Evolutionary conservation across 2,888 invertebrate species (phyloP), one percentile per base, ranked within the genome.

Genomic region (Pilophorus perplexus): DNA sequence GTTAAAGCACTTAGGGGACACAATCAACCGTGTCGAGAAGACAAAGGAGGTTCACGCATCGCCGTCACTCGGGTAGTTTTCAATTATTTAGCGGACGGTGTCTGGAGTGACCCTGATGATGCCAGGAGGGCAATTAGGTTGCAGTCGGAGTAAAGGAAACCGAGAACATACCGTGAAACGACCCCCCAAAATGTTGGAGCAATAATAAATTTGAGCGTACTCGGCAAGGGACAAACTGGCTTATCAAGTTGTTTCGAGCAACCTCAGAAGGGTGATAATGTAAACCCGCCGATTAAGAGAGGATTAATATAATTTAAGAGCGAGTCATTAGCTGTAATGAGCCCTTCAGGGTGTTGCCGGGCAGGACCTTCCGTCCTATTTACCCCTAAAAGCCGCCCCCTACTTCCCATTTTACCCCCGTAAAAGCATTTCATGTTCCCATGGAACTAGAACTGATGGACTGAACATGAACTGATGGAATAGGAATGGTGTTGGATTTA

Each of bases 31-130:
- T 38, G 22, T 55, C 55, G 55, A 38, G 22, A 22, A 55, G 55
- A 55, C 55, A 55, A 55, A 55, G 55, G 55, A 38, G 18, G 38
- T 55, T 55, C 55, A 55, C 55, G 37, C 55, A 55, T 38, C 55
- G 55, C 28, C 23, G 55, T 55, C 55, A 20, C 4, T 16, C 23
- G 38, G 12, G n/a, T 14, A n/a, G 6, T 38, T n/a, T 37, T 55
- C 37, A 38, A 38, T 55, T 37, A 55, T 55, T 55, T 55, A 38
- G 55, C 55, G 55, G 55, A 18, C 28, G 46, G 2, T 14, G 23
- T n/a, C n/a, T n/a, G n/a, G n/a, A 25, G 23, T 28, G 52, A 52
- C 52, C 52, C 52, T 52, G 25, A 48, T 20, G 42, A n/a, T n/a
- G n/a, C n/a, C n/a, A n/a, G n/a, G n/a, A n/a, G n/a, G n/a, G n/a